phyloP scores from a whole-genome alignment of 2,113 vertebrate species.

The Platycercus adscitus region DNA sequence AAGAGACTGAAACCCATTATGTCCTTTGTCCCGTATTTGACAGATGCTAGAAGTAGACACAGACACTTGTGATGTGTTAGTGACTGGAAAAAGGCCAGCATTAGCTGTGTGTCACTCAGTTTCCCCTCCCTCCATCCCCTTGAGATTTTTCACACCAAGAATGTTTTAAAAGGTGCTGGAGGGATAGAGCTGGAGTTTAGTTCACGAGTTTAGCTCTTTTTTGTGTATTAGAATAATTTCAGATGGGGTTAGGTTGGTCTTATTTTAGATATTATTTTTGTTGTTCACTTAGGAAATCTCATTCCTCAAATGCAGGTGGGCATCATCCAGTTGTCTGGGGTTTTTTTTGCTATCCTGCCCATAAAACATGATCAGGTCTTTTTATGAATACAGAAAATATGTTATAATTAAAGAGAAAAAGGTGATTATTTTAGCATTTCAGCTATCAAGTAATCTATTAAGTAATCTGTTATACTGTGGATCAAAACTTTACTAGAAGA shows the following conservation, averaged over 20 bases:
- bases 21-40: not conserved
- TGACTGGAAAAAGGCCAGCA: not conserved
- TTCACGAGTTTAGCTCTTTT: not conserved
- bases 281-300: not conserved
- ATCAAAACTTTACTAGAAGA: not conserved
- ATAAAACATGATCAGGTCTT: not conserved
- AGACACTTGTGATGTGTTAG: not conserved
- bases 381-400: not conserved
- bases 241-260: not conserved
- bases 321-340: not conserved
- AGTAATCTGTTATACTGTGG: not conserved
- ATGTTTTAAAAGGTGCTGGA: not conserved
- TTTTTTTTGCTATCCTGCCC: not conserved
- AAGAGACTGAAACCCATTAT: not conserved
- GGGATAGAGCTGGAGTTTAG: not conserved
- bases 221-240: not conserved
- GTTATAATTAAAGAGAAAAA: not conserved
- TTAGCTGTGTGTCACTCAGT: not conserved
- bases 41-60: not conserved
- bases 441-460: not conserved
- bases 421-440: not conserved
- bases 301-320: not conserved
- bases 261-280: not conserved
- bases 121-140: rapidly evolving
- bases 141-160: not conserved